phyloP scores from a whole-genome alignment of 2,113 vertebrate genomes.

The Callipepla squamata region DNA sequence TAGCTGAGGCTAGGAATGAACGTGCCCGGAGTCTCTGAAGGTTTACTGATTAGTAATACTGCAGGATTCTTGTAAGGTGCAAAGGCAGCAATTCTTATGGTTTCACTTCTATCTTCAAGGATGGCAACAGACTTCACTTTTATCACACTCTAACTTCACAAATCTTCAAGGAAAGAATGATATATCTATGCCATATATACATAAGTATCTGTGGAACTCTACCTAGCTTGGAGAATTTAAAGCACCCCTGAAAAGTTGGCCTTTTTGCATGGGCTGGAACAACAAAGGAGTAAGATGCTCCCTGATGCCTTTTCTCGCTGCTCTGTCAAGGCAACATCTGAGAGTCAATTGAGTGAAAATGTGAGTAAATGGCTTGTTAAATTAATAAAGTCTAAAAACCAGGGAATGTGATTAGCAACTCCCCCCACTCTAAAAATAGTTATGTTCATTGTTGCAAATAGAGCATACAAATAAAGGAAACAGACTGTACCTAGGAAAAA shows the following conservation, averaged over 20 bases:
- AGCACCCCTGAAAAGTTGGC: neutral
- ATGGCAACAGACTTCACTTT: neutral
- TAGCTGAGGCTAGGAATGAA: neutral
- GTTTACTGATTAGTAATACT: rapidly evolving
- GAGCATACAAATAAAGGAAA: neutral
- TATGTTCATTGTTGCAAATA: neutral
- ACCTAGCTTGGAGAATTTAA: conserved; percentile 43
- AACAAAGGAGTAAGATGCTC: conserved; percentile 5
- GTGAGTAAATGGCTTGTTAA: conserved; percentile 60
- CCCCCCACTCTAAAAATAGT: neutral
- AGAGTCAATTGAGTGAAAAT: conserved; percentile 44
- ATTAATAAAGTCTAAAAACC: neutral
- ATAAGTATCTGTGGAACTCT: neutral
- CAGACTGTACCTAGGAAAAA: neutral
- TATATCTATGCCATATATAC: neutral
- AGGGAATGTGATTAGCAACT: neutral
- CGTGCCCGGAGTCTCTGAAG: neutral
- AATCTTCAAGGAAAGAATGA: neutral
- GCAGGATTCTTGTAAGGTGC: neutral
- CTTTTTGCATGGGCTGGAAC: neutral
- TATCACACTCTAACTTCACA: neutral
- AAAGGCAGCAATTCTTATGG: neutral
- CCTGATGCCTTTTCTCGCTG: conserved; percentile 46
- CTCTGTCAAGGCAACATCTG: conserved; percentile 61
- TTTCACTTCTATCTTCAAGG: neutral